Conservation (phyloP, 2,113 vertebrate genomes). For the Patagioenas fasciata region DNA sequence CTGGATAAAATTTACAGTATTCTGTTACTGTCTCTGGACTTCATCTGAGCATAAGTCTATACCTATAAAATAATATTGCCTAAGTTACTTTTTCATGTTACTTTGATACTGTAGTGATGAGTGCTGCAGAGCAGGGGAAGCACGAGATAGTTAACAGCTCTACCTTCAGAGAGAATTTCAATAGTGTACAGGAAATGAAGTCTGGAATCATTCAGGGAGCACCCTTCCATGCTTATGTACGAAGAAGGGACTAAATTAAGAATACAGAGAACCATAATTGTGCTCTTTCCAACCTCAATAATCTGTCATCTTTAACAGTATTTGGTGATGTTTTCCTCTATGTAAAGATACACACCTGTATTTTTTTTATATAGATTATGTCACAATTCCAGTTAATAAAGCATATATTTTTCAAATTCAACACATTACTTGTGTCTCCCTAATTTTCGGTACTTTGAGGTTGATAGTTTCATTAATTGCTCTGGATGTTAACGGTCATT, state of each 20-base stretch:
- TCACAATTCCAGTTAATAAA: background rate
- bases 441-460: background rate
- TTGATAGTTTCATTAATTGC: constrained; percentile 23
- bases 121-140: background rate
- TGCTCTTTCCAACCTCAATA: background rate
- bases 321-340: background rate
- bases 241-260: background rate
- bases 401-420: background rate
- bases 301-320: background rate
- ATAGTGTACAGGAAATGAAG: background rate
- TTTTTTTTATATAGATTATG: background rate
- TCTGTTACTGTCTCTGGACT: background rate
- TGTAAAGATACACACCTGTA: background rate
- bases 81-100: background rate
- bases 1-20: background rate
- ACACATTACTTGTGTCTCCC: background rate
- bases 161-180: background rate
- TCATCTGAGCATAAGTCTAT: background rate
- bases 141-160: background rate
- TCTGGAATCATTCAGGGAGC: background rate
- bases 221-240: background rate
- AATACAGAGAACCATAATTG: background rate
- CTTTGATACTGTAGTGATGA: background rate
- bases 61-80: background rate
- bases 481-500: constrained; percentile 42